Conservation (phyloP, 2,888 invertebrate genomes). For the Mythimna vitellina region DNA sequence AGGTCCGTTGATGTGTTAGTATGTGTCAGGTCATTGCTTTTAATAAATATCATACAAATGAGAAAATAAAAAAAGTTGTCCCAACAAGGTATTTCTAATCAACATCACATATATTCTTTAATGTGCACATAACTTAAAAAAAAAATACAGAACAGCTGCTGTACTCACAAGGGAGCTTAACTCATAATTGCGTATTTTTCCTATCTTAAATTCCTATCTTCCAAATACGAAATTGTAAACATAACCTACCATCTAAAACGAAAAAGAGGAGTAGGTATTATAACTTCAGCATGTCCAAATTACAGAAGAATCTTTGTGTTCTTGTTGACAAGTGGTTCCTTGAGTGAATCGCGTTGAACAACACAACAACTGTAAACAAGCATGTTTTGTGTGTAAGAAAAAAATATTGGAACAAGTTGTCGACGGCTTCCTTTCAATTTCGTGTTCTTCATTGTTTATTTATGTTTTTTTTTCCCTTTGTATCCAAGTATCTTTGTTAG, state of each 20-base stretch:
- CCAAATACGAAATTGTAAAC: neutral
- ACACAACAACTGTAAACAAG: slow-evolving; percentile 49
- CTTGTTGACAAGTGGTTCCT: slow-evolving; percentile 42
- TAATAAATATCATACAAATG: too few relatives aligned
- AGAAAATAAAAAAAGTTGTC: neutral
- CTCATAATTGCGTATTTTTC: neutral
- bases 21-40: too few relatives aligned
- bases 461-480: slow-evolving; percentile 28
- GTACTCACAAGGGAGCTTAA: too few relatives aligned
- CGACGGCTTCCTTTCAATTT: slow-evolving; percentile 52
- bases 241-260: neutral
- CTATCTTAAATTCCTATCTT: neutral
- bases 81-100: neutral
- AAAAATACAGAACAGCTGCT: too few relatives aligned
- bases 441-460: slow-evolving; percentile 36
- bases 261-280: slow-evolving; percentile 3
- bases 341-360: slow-evolving; percentile 46
- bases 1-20: too few relatives aligned
- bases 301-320: slow-evolving; percentile 31
- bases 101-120: neutral
- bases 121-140: too few relatives aligned
- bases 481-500: slow-evolving; percentile 30
- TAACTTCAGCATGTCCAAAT: slow-evolving; percentile 27
- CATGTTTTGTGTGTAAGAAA: slow-evolving; percentile 52
- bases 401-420: slow-evolving; percentile 51